A percentile compares a stretch with the other conserved stretches of the same genome.
phyloP scores from a whole-genome alignment of 1,140 invertebrate genomes.

The Calephelis virginiensis region DNA sequence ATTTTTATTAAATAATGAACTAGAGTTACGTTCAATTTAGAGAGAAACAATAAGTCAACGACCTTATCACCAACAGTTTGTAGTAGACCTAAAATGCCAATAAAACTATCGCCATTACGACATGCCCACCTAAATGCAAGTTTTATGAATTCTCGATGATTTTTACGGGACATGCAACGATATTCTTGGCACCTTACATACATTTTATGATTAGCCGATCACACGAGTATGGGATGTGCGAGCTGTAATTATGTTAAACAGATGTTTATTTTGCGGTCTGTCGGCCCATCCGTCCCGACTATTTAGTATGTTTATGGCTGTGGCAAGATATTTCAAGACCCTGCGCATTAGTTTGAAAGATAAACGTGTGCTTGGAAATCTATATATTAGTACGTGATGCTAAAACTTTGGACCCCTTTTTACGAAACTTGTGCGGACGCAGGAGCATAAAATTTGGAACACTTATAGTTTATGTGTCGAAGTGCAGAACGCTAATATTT shows the following conservation, averaged over 20 bases:
- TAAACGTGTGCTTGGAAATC: too few species aligned
- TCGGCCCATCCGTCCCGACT: conserved; percentile 25
- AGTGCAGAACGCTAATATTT: too few species aligned
- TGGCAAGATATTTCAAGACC: neutral
- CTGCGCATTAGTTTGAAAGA: neutral
- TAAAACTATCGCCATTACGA: conserved; percentile 60
- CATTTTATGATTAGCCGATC: conserved; percentile 61
- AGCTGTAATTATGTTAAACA: conserved; percentile 34
- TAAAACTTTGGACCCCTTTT: too few species aligned
- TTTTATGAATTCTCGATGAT: conserved; percentile 27
- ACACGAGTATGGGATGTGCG: conserved; percentile 48
- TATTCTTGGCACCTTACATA: conserved; percentile 48
- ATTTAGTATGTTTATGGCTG: conserved; percentile 28
- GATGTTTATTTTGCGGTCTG: conserved; percentile 63
- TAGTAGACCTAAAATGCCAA: conserved; percentile 26
- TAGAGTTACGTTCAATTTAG: too few species aligned
- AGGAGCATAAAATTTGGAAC: too few species aligned
- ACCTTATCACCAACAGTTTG: too few species aligned
- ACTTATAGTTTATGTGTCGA: too few species aligned
- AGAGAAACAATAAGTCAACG: too few species aligned
- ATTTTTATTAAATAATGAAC: too few species aligned
- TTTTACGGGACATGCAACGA: conserved; percentile 48
- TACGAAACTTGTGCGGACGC: too few species aligned
- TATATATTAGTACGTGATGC: too few species aligned
- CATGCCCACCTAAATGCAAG: conserved; percentile 43